Evolutionary conservation across 2,797 vertebrate species (phyloP), one percentile per base, ranked within the genome.

Genomic region (Adrianichthys oophorus): DNA sequence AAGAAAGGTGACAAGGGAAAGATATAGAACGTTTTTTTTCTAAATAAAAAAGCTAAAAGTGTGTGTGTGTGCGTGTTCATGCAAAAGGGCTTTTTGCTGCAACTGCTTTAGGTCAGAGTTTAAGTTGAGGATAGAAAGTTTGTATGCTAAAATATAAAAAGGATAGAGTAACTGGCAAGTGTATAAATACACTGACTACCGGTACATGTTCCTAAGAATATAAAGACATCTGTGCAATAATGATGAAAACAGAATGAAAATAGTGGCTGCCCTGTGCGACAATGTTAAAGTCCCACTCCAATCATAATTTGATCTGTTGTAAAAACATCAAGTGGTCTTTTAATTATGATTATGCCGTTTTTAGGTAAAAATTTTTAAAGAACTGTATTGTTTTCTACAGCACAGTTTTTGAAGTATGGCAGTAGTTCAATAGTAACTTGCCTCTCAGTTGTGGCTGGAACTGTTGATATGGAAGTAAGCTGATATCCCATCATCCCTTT

Each of bases 231-330:
- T 52, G 37, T 56, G 52, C 56, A 87, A 85, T 65, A 87, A 87
- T 83, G 82, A 88, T 85, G 79, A 56, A 85, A 83, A 72, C 76
- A 76, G 21, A 24, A 70, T 87, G 65, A 87, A 85, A 85, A 87
- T 88, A 75, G 67, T 85, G 72, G 56, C 23, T 24, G 23, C 23
- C 23, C 23, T 24, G 23, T 4, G 23, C 23, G 2, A 24, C 23
- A 24, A 24, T 24, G 23, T 24, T n/a, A n/a, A n/a, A n/a, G 19
- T 26, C 24, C 24, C 24, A 26, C 24, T 26, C 4, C 24, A 26
- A 26, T 26, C 24, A 26, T 5, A 26, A 4, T 26, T 26, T 26
- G 24, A 26, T 26, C 24, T 6, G 24, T 26, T 26, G 24, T 7
- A 26, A 26, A 26, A 26, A 4, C 24, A 7, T 7, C 24, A 26